A percentile compares a stretch with the other conserved stretches of the same genome.
Evolutionary conservation across 2,888 invertebrate genomes (phyloP).

Genomic region (Acronicta alni): DNA sequence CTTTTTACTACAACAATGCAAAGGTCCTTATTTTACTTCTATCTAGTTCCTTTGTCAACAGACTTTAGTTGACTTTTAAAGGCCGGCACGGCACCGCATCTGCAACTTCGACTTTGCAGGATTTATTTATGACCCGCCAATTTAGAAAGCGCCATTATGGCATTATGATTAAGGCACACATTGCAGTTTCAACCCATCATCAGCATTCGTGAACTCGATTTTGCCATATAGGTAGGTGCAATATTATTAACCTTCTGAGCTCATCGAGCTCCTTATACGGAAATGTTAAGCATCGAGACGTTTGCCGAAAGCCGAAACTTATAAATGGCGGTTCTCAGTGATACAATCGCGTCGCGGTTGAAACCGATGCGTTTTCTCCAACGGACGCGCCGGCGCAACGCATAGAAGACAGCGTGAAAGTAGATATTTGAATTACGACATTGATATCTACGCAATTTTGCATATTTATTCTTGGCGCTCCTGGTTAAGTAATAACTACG

Average conservation of each 20-base stretch:
- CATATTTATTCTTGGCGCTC: no score
- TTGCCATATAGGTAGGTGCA: slow-evolving; percentile 35
- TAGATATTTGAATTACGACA: not conserved
- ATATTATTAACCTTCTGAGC: slow-evolving; percentile 20
- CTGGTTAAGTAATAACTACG: no score
- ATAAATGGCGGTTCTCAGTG: slow-evolving; percentile 40
- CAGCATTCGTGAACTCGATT: slow-evolving; percentile 26
- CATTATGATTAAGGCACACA: slow-evolving; percentile 28
- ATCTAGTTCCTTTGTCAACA: no score
- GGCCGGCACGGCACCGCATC: no score
- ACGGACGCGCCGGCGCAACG: slow-evolving; percentile 31
- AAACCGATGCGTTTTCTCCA: slow-evolving; percentile 38
- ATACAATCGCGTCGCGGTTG: slow-evolving; percentile 43
- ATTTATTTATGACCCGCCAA: no score
- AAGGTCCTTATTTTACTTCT: no score
- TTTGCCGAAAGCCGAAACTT: slow-evolving; percentile 49
- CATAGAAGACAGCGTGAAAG: slow-evolving; percentile 34
- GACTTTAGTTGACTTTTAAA: no score
- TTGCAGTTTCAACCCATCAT: slow-evolving; percentile 15
- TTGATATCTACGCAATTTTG: not conserved
- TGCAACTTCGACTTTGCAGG: no score
- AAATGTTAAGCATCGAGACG: slow-evolving; percentile 37
- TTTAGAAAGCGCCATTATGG: slow-evolving; percentile 34
- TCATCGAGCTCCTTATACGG: slow-evolving; percentile 42
- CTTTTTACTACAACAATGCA: no score